Conservation (phyloP, 2,113 vertebrate species). For the Saiga tatarica region DNA sequence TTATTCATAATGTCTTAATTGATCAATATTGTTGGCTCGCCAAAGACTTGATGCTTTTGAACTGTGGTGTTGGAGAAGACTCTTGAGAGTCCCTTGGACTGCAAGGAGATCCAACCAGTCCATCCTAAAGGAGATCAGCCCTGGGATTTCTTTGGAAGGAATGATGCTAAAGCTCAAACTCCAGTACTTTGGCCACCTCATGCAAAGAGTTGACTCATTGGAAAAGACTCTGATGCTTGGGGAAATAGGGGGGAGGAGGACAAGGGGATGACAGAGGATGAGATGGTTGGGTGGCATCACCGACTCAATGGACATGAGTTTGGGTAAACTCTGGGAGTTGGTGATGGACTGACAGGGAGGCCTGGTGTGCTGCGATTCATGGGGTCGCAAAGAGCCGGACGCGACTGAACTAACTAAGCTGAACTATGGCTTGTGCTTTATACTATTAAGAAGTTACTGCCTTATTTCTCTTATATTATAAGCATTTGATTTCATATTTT, state of each 20-base stretch:
- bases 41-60: neutral
- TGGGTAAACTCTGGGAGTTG: neutral
- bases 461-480: neutral
- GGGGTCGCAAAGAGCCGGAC: fast-evolving
- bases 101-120: neutral
- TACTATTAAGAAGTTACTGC: neutral
- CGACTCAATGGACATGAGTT: neutral
- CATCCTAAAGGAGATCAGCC: neutral
- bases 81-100: neutral
- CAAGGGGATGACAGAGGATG: neutral
- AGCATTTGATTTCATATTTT: neutral
- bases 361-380: fast-evolving
- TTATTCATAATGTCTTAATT: neutral
- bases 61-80: neutral
- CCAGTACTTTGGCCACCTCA: neutral
- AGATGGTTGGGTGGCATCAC: neutral
- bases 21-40: neutral
- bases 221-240: neutral
- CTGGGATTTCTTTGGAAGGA: neutral
- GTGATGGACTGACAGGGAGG: neutral
- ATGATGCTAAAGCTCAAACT: neutral
- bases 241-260: neutral
- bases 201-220: neutral
- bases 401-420: neutral
- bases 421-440: neutral